Evolutionary conservation across 2,888 invertebrate species (phyloP).

Genomic region (Notodromas monacha): DNA sequence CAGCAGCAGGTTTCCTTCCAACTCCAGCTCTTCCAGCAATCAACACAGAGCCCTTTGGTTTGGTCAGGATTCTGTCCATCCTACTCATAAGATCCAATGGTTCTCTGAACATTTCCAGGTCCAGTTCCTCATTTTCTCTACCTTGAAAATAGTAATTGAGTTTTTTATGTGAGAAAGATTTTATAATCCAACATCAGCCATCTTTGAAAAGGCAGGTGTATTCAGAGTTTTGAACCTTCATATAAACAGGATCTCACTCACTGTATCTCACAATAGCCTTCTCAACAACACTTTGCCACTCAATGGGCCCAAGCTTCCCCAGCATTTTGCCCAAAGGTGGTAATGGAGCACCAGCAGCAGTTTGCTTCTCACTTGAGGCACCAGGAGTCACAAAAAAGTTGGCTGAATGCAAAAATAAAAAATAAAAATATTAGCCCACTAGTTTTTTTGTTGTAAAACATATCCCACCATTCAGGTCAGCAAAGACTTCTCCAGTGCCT

Average conservation of each 20-base stretch:
- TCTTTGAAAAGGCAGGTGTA: too few relatives aligned
- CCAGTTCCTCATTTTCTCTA: constrained; percentile 27
- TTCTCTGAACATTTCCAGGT: constrained; percentile 29
- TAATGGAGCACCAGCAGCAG: constrained; percentile 16
- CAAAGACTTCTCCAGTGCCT: constrained; percentile 13
- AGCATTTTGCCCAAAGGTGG: constrained; percentile 17
- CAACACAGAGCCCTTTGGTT: constrained; percentile 28
- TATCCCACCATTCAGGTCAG: too few relatives aligned
- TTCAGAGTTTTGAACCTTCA: too few relatives aligned
- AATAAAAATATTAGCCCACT: too few relatives aligned
- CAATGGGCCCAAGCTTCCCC: constrained; percentile 18
- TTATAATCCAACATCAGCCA: too few relatives aligned
- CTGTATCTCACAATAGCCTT: constrained; percentile 20
- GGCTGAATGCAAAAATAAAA: too few relatives aligned
- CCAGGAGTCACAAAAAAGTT: too few relatives aligned
- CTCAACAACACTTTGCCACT: constrained; percentile 28
- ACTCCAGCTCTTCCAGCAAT: constrained; percentile 42
- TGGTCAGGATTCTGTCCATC: constrained; percentile 27
- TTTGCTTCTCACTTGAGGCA: too few relatives aligned
- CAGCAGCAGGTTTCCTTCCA: constrained; percentile 43
- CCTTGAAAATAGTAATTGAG: constrained; percentile 19
- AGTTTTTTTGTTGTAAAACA: too few relatives aligned
- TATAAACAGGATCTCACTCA: too few relatives aligned
- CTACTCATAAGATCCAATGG: constrained; percentile 28
- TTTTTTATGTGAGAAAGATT: neutral